phyloP scores from a whole-genome alignment of 1,140 invertebrate species.

The Drosophila ironensis region DNA sequence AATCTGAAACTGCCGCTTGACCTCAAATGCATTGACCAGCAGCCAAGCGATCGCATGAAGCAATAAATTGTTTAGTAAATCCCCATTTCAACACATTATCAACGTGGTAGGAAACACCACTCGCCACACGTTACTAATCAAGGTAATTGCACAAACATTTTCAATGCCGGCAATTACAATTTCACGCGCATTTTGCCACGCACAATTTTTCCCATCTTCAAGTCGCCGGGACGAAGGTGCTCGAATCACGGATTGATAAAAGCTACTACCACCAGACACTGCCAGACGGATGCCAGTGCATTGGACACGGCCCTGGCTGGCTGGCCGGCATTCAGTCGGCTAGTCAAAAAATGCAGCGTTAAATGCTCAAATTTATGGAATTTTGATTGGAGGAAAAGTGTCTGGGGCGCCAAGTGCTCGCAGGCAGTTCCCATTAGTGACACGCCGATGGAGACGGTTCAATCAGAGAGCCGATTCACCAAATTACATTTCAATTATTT shows the following conservation, averaged over 20 bases:
- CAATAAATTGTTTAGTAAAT: constrained; percentile 41
- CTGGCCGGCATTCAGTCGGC: too few species aligned
- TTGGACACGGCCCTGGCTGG: constrained; percentile 18
- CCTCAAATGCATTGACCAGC: constrained; percentile 4
- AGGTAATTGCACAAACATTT: constrained; percentile 53
- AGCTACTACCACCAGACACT: constrained; percentile 11
- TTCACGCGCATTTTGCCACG: constrained; percentile 56
- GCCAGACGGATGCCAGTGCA: constrained; percentile 3
- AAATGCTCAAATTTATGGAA: constrained; percentile 71
- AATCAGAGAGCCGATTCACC: constrained; percentile 47
- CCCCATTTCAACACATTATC: constrained; percentile 65
- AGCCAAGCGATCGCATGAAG: constrained; percentile 23
- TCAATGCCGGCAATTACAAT: constrained; percentile 44
- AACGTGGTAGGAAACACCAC: constrained; percentile 15
- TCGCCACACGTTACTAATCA: constrained; percentile 51
- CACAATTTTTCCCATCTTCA: constrained; percentile 28
- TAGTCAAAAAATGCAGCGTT: constrained; percentile 35
- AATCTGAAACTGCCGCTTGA: constrained; percentile 5
- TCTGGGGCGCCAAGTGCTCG: constrained; percentile 31
- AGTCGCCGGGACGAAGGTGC: neutral
- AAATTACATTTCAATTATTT: constrained; percentile 80
- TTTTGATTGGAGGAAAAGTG: constrained; percentile 57
- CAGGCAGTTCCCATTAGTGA: constrained; percentile 58
- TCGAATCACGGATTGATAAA: constrained; percentile 25
- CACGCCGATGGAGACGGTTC: constrained; percentile 54